Conservation (phyloP, 2,888 invertebrate species). For the Nowickia ferox region DNA sequence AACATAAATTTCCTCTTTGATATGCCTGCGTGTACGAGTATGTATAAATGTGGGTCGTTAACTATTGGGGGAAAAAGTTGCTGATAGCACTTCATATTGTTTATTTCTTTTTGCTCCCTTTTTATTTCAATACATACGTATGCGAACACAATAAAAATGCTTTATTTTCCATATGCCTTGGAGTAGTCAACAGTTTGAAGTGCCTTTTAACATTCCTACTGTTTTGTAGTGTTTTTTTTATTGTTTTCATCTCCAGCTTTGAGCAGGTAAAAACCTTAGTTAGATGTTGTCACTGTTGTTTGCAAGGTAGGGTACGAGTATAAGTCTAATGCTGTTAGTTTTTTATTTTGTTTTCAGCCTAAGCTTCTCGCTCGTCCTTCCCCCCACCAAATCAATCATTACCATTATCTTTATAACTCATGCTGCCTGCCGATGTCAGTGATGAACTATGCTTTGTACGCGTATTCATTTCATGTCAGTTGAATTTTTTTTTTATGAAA, state of each 20-base stretch:
- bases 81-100: constrained; percentile 28
- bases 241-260: not conserved
- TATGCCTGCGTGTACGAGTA: not conserved
- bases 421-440: constrained; percentile 19
- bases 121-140: constrained; percentile 14
- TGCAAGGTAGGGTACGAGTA: not conserved
- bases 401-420: not conserved
- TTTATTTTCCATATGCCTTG: constrained; percentile 26
- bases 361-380: not conserved
- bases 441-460: constrained; percentile 26
- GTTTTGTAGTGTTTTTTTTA: constrained; percentile 9
- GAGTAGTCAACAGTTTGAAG: constrained; percentile 31
- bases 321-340: not conserved
- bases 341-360: constrained; percentile 9
- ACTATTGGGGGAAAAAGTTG: not conserved
- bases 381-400: not conserved
- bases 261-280: constrained; percentile 35
- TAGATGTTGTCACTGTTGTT: constrained; percentile 5
- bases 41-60: constrained; percentile 17
- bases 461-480: constrained; percentile 25
- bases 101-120: not conserved
- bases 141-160: constrained; percentile 31
- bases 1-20: not conserved
- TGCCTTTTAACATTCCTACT: constrained; percentile 5
- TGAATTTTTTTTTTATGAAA: not conserved